Evolutionary conservation across 1,140 invertebrate species (phyloP), one percentile per base, ranked within the genome.

Genomic region (Leguminivora glycinivorella): DNA sequence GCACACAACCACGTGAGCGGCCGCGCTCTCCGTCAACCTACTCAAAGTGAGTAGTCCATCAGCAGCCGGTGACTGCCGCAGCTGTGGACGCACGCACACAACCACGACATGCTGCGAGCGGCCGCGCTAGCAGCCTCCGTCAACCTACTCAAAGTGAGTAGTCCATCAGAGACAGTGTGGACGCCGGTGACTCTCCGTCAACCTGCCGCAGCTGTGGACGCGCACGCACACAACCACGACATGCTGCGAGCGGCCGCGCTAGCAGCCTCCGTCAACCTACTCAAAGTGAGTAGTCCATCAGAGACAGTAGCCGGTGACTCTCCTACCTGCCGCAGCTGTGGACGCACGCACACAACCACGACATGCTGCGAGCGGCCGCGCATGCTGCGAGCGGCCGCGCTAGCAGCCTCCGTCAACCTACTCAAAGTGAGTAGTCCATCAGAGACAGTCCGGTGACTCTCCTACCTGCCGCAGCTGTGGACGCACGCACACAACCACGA

Each of bases 211-310:
- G 72, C 88, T 99, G 67, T 99, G 98, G 98, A n/a, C n/a, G 93
- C 95, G 58, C 96, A 97, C 88, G 96, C 97, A 7, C 94, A 95
- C 47, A 94, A 96, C 67, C 97, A 98, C 82, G 96, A 98, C 85
- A 97, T 99, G 96, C 90, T 99, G 69, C 93, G 97, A 31, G 98
- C 97, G 90, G 96, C 97, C 58, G 98, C 98, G 76, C 95, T 99
- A 12, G 95, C 97, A 4, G 96, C 97, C 14, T 93, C 98, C 19
- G 95, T 96, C 71, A 94, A 97, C 85, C 92, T 98, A 67, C 95
- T 31, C 29, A 31, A 31, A 7, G 29, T 31, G 34, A 2, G 66
- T 25, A 6, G 10, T 22, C 0, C 29, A n/a, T n/a, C 17, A n/a
- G 34, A 98, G 97, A 87, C 90, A 98, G 70, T 96, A 97, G 0